Conservation (phyloP, 2,888 invertebrate genomes). For the Cacoxenus indagator region DNA sequence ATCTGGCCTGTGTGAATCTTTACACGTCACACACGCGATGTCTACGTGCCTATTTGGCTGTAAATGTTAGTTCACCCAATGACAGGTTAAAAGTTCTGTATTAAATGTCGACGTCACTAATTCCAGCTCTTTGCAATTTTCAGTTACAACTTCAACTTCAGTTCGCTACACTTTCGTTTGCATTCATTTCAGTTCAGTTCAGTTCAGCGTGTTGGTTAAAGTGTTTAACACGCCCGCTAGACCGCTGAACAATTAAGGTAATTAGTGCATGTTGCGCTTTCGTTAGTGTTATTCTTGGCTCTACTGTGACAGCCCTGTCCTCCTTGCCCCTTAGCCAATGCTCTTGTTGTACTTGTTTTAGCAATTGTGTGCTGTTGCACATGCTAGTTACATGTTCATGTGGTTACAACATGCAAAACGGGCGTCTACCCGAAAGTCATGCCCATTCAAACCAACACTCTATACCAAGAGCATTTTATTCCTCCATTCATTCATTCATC, state of each 20-base stretch:
- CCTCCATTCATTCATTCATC: not conserved
- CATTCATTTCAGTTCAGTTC: not conserved
- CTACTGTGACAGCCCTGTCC: not conserved
- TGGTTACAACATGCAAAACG: not conserved
- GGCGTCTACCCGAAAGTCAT: not conserved
- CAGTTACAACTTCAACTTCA: not conserved
- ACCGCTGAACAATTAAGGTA: slow-evolving; percentile 52
- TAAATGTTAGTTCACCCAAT: not conserved
- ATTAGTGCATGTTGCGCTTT: slow-evolving; percentile 44
- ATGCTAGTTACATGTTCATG: not conserved
- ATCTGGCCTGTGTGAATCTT: slow-evolving; percentile 19
- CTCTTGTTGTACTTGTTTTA: not conserved
- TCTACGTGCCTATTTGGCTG: slow-evolving; percentile 42
- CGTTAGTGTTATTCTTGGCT: slow-evolving; percentile 33
- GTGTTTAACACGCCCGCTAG: slow-evolving; percentile 12
- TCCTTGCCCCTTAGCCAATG: too few relatives aligned
- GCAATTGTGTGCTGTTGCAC: not conserved
- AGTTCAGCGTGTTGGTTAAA: slow-evolving; percentile 5
- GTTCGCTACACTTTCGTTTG: not conserved
- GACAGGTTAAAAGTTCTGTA: slow-evolving; percentile 1
- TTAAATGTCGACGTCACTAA: not conserved
- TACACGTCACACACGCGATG: slow-evolving; percentile 56
- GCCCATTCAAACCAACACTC: not conserved
- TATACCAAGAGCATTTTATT: not conserved
- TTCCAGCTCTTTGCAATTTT: not conserved